Conservation (phyloP, 1,140 invertebrate genomes). For the Drosophila grimshawi region DNA sequence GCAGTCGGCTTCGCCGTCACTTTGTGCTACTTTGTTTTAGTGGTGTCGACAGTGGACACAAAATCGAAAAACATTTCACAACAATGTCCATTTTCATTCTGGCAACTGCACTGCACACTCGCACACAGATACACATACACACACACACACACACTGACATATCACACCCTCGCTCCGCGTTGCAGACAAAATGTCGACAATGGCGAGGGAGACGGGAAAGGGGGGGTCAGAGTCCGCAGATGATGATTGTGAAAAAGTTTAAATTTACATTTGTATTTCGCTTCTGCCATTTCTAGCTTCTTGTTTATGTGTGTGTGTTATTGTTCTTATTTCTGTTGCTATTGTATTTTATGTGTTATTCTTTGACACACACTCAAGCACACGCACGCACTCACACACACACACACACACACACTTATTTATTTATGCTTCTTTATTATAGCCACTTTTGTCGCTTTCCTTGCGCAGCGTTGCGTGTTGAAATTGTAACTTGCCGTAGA, state of each 20-base stretch:
- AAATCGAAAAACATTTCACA: constrained; percentile 78
- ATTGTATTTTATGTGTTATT: constrained; percentile 37
- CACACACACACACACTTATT: background rate
- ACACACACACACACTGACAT: constrained; percentile 19
- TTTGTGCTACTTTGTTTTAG: constrained; percentile 61
- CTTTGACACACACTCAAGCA: constrained; percentile 22
- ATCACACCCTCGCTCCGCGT: constrained; percentile 52
- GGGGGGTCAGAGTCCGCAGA: background rate
- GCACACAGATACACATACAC: constrained; percentile 2
- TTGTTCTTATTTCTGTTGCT: constrained; percentile 34
- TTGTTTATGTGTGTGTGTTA: constrained; percentile 27
- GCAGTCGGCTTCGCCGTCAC: constrained; percentile 16
- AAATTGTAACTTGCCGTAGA: constrained; percentile 49
- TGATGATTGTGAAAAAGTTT: constrained; percentile 72
- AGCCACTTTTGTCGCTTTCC: constrained; percentile 63
- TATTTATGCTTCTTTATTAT: constrained; percentile 54
- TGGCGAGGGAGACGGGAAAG: background rate
- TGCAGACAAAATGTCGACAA: constrained; percentile 35
- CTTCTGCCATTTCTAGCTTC: constrained; percentile 44
- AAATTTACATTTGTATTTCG: constrained; percentile 77
- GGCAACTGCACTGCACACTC: constrained; percentile 61
- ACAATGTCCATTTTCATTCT: constrained; percentile 76
- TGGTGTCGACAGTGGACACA: constrained; percentile 78
- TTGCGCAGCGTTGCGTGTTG: constrained; percentile 65
- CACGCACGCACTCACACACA: constrained; percentile 19